Conservation (phyloP, 1,140 invertebrate species). For the Zaprionus ghesquierei region DNA sequence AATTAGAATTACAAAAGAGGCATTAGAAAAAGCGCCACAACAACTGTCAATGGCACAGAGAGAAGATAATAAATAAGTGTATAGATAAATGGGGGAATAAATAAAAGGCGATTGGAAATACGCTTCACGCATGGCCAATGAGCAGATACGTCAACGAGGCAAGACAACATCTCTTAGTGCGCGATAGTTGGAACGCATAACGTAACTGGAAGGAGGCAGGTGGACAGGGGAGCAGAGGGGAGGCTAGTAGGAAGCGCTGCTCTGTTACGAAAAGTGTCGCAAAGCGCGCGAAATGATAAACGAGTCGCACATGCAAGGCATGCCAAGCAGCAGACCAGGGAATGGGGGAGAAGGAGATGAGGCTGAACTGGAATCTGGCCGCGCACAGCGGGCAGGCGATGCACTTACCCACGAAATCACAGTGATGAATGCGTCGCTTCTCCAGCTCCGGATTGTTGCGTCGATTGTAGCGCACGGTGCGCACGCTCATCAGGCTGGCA, state of each 20-base stretch:
- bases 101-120: conserved; percentile 74
- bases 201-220: not conserved
- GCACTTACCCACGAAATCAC: conserved; percentile 94
- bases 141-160: conserved; percentile 42
- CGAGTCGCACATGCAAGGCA: conserved; percentile 56
- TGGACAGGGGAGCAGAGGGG: not conserved
- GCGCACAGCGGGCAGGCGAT: not conserved
- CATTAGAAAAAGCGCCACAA: conserved; percentile 77
- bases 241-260: not conserved
- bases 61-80: conserved; percentile 80
- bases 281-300: conserved; percentile 76
- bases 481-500: conserved; percentile 78
- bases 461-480: conserved; percentile 89
- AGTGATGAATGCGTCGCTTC: conserved; percentile 96
- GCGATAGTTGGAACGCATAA: not conserved
- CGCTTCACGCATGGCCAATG: conserved; percentile 68
- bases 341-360: not conserved
- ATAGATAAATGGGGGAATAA: conserved; percentile 79
- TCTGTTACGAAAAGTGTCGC: conserved; percentile 73
- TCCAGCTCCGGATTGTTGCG: conserved; percentile 98
- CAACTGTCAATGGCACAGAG: conserved; percentile 62
- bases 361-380: not conserved
- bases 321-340: conserved; percentile 39
- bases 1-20: conserved; percentile 80
- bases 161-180: not conserved